phyloP scores from a whole-genome alignment of 2,113 vertebrate genomes.

The Pontoporia blainvillei region DNA sequence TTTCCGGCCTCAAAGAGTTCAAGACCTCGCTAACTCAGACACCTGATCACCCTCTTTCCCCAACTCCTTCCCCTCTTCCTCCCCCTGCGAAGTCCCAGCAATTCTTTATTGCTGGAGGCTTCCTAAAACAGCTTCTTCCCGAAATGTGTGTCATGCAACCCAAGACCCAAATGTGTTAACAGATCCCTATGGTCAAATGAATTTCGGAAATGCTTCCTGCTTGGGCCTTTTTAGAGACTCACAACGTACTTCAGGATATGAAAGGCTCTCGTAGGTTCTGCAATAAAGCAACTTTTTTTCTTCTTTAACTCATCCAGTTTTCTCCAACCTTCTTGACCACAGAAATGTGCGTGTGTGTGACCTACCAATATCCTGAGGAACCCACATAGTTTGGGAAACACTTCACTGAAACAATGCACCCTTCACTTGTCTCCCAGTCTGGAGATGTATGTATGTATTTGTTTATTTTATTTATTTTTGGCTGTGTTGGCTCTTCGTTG shows the following conservation, averaged over 20 bases:
- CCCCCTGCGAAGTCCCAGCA: not conserved
- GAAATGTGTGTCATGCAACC: conserved; percentile 15
- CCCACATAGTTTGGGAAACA: not conserved
- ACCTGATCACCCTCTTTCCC: not conserved
- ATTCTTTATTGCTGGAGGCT: not conserved
- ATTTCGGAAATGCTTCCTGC: not conserved
- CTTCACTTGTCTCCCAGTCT: not conserved
- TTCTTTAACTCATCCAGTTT: conserved; percentile 4
- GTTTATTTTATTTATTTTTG: no score
- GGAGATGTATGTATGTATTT: not conserved
- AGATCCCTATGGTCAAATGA: conserved; percentile 3
- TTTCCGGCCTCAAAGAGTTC: not conserved
- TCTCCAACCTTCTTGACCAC: not conserved
- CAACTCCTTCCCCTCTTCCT: not conserved
- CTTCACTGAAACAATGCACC: not conserved
- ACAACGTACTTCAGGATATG: not conserved
- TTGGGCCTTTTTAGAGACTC: not conserved
- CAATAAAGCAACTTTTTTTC: not conserved
- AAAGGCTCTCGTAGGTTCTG: not conserved
- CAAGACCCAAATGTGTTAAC: not conserved
- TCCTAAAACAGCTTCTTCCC: conserved; percentile 27
- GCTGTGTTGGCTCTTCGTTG: no score
- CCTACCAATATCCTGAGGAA: not conserved
- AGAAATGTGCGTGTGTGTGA: not conserved
- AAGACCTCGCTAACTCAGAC: conserved; percentile 22